Conservation (phyloP, 1,140 invertebrate genomes). For the Lamellibrachia luymesi region DNA sequence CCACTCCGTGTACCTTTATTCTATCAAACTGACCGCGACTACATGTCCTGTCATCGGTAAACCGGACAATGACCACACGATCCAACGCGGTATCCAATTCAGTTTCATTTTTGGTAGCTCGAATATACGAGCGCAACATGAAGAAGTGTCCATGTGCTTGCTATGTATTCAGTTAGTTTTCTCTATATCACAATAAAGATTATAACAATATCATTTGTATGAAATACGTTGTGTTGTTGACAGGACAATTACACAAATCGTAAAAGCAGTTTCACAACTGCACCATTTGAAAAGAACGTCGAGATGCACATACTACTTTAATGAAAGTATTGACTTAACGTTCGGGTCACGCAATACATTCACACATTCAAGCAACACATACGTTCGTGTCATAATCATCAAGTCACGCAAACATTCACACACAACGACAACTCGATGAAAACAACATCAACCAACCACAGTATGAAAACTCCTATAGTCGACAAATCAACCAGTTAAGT, state of each 20-base stretch:
- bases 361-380: neutral
- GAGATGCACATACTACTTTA: too few species aligned
- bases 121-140: neutral
- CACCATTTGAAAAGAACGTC: too few species aligned
- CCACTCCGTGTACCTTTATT: neutral
- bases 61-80: neutral
- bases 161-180: neutral
- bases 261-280: too few species aligned
- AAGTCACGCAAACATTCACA: neutral
- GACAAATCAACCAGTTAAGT: neutral
- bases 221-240: neutral
- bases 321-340: too few species aligned
- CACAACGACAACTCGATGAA: neutral
- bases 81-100: too few species aligned
- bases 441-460: neutral
- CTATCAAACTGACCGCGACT: neutral
- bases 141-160: neutral
- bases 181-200: neutral
- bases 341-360: neutral
- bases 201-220: neutral
- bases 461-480: neutral
- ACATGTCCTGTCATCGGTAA: neutral
- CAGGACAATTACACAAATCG: neutral
- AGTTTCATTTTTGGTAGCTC: neutral
- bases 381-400: neutral